Base-by-base conservation (phyloP, 2,797 vertebrate species). In the Trematomus bernacchii region DNA sequence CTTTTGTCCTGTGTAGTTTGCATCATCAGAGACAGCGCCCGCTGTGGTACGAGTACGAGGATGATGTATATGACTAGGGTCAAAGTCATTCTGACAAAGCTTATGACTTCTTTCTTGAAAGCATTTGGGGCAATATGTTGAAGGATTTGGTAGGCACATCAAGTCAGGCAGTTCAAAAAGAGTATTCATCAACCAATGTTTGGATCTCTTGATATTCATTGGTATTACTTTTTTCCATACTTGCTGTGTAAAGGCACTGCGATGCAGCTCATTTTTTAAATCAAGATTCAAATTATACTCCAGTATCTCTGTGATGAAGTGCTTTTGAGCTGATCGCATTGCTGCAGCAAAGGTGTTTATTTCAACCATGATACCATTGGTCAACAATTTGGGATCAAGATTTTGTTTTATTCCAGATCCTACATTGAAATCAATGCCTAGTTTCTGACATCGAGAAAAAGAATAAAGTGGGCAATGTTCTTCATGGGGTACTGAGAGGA, bases 291-390 rank as follows among this genome's bases (percentile, higher is more conserved):
- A 79, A 55, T 87, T 87, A 43, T 37, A 37, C 33, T 37, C 33
- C 33, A 37, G 33, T 37, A 37, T 37, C 33, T 37, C 33, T 37
- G 33, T 74, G 6, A 82, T 47, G 40, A 84, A 86, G 33, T 76
- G 0, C 18, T 47, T 71, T 3, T 19, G 52, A 13, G 79, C 54
- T 13, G 66, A 67, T 1, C 10, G 3, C 15, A 87, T 15, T 13
- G 14, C 59, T 44, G 9, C 16, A 0, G 69, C 73, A 79, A 87
- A 74, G 12, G 43, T 42, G 11, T 44, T 27, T 1, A 84, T 0
- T 47, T 86, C 82, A 27, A 62, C 54, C 85, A 86, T 71, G 59
- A 86, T 2, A 3, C 82, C 82, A 3, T 84, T 82, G 13, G 85
- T 87, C 27, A 84, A 27, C 16, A 84, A 71, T 37, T 66, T 77